Evolutionary conservation across 2,888 invertebrate species (phyloP).

Genomic region (Lamellibrachia satsuma): DNA sequence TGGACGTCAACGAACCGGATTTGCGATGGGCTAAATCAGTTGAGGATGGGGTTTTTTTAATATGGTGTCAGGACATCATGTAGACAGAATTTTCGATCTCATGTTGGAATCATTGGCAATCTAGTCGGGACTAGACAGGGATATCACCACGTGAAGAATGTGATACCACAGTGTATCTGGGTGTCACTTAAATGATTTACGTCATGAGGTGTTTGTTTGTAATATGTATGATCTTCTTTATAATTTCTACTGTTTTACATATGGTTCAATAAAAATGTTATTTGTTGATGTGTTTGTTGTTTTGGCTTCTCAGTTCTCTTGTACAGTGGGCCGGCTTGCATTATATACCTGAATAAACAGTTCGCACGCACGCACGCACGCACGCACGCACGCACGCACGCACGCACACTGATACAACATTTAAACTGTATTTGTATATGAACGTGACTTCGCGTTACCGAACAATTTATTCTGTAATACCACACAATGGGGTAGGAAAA

Average conservation of each 20-base stretch:
- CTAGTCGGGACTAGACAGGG: background rate
- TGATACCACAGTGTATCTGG: background rate
- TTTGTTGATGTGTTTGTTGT: background rate
- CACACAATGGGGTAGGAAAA: no score
- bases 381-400: no score
- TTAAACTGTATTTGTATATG: no score
- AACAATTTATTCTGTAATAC: no score
- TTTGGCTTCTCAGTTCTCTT: background rate
- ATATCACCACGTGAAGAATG: background rate
- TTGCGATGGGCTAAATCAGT: no score
- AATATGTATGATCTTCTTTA: background rate
- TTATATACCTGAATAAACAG: background rate
- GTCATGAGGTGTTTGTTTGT: background rate
- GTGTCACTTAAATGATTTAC: background rate
- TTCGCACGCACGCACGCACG: no score
- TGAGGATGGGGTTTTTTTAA: no score
- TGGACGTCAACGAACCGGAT: no score
- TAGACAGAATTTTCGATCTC: background rate
- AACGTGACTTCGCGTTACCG: no score
- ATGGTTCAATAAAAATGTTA: background rate
- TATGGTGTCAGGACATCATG: background rate
- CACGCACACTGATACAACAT: no score
- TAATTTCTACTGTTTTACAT: background rate
- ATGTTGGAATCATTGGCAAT: background rate
- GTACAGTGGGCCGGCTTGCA: background rate